Evolutionary conservation across 2,888 invertebrate species (phyloP).

Genomic region (Drosophila niveifrons): DNA sequence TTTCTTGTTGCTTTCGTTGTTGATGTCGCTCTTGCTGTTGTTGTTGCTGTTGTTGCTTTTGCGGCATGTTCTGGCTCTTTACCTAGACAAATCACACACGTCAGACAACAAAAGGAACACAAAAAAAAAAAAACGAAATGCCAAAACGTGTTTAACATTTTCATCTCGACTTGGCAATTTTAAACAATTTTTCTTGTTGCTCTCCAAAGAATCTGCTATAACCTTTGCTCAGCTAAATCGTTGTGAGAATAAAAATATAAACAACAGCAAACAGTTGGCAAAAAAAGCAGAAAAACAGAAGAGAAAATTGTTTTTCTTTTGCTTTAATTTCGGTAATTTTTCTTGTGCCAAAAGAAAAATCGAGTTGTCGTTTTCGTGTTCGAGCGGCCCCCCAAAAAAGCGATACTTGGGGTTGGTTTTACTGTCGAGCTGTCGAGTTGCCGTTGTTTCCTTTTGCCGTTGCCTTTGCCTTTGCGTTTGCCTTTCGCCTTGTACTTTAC

Average conservation of each 20-base stretch:
- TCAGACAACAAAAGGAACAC: conserved; percentile 33
- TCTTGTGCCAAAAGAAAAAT: conserved; percentile 79
- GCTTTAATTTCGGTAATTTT: conserved; percentile 82
- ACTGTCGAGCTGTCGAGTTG: conserved; percentile 29
- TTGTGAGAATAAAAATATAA: neutral
- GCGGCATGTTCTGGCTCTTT: conserved; percentile 50
- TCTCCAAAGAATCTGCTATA: conserved; percentile 60
- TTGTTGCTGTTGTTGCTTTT: conserved; percentile 31
- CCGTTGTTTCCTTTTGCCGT: conserved; percentile 32
- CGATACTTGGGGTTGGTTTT: conserved; percentile 57
- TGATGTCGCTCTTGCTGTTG: conserved; percentile 6
- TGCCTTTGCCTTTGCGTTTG: conserved; percentile 37
- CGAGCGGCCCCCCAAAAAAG: conserved; percentile 39
- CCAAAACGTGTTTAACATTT: conserved; percentile 76
- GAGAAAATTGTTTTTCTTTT: conserved; percentile 81
- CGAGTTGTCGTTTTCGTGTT: conserved; percentile 70
- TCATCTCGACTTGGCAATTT: conserved; percentile 61
- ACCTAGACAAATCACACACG: conserved; percentile 67
- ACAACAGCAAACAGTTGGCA: neutral
- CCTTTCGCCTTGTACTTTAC: conserved; percentile 58
- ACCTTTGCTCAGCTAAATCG: conserved; percentile 58
- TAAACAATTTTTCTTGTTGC: conserved; percentile 75
- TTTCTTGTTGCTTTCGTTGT: conserved; percentile 23
- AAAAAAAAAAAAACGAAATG: conserved; percentile 4
- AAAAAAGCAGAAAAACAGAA: conserved; percentile 27